These are phyloP conservation scores for Crioceris asparagi DNA, from an alignment of 2,888 invertebrate genomes.

Conservation along the genomic window DNA sequence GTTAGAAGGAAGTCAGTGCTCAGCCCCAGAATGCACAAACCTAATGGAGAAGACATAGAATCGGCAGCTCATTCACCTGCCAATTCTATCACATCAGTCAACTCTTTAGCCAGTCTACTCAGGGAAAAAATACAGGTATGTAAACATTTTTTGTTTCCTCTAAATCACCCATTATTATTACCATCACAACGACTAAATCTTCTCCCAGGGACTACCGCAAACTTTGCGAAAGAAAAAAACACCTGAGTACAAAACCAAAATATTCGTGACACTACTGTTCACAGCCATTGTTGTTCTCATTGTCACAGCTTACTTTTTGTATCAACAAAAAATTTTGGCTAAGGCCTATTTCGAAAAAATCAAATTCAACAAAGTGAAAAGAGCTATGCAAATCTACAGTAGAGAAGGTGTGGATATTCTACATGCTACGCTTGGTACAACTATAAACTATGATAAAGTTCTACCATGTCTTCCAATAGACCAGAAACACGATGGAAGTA, in stretches of 20 bases:
- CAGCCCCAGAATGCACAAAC: constrained; percentile 40
- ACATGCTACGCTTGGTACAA: constrained; percentile 52
- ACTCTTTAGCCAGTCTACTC: constrained; percentile 72
- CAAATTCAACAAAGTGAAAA: constrained; percentile 69
- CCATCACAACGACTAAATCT: constrained; percentile 4
- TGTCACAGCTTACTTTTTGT: constrained; percentile 72
- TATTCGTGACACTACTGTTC: constrained; percentile 72
- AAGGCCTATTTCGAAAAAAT: constrained; percentile 75
- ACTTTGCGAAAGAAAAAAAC: constrained; percentile 57
- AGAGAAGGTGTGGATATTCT: constrained; percentile 61
- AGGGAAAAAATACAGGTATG: constrained; percentile 71
- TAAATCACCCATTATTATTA: neutral
- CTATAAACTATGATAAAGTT: constrained; percentile 54
- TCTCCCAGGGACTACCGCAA: constrained; percentile 59
- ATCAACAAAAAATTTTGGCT: constrained; percentile 71
- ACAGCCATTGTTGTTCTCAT: constrained; percentile 72
- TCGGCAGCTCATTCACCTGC: constrained; percentile 55
- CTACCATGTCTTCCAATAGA: constrained; percentile 59
- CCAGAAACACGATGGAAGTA: constrained; percentile 48
- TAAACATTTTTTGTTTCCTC: too few relatives aligned
- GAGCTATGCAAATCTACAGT: constrained; percentile 62
- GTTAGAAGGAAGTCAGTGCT: constrained; percentile 54
- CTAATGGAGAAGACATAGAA: constrained; percentile 45
- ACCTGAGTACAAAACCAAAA: constrained; percentile 67
- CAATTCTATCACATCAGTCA: constrained; percentile 74